Conservation (phyloP, 2,113 vertebrate genomes). For the Oreochromis aureus region DNA sequence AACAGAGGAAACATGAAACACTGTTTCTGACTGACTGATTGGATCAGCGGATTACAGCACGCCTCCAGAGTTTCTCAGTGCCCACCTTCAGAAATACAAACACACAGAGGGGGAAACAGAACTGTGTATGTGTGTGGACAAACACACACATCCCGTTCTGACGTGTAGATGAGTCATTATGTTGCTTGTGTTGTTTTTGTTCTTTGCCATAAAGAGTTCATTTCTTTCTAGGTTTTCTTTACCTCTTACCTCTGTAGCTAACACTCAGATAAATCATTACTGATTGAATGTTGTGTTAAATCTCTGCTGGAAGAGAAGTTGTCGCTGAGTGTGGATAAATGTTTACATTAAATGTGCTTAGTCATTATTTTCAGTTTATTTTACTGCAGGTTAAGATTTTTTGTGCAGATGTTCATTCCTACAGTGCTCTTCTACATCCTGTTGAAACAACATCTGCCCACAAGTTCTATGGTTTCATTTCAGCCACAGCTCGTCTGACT, state of each 20-base stretch:
- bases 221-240: neutral
- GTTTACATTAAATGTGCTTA: accelerated
- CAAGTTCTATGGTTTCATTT: neutral
- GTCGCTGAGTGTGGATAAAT: neutral
- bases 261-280: neutral
- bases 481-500: neutral
- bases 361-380: neutral
- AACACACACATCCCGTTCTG: neutral
- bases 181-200: neutral
- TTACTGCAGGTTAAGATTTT: neutral
- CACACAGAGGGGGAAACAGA: accelerated
- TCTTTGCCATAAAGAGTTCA: neutral
- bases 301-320: neutral
- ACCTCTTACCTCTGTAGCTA: accelerated
- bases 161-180: neutral
- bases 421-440: neutral
- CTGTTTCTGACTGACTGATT: neutral
- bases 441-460: neutral
- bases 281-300: neutral
- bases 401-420: neutral
- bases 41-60: neutral
- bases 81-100: neutral
- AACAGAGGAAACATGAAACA: neutral
- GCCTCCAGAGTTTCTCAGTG: neutral
- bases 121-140: neutral